Percentiles rank a stretch among this genome's conserved stretches.
Evolutionary conservation across 2,113 vertebrate species (phyloP).

Genomic region (Halcyon senegalensis): DNA sequence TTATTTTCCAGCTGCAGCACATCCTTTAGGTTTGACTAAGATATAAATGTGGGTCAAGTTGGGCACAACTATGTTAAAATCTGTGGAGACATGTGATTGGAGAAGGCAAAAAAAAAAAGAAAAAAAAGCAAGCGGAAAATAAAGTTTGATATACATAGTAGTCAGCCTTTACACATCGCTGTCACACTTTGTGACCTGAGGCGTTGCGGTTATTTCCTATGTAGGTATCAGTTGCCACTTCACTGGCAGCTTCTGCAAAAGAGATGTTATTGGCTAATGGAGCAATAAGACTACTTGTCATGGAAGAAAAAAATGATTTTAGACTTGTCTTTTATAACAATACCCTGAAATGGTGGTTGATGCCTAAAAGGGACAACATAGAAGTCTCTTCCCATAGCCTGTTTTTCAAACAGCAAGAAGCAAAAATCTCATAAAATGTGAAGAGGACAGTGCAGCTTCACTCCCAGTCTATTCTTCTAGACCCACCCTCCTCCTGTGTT

Average conservation of each 20-base stretch:
- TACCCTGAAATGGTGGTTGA: not conserved
- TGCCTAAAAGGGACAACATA: not conserved
- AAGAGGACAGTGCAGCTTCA: not conserved
- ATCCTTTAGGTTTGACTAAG: not conserved
- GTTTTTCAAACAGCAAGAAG: not conserved
- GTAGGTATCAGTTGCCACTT: conserved; percentile 22
- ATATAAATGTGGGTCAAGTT: not conserved
- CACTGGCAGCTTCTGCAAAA: not conserved
- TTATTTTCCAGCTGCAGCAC: not conserved
- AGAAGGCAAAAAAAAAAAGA: not conserved
- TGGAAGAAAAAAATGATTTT: not conserved
- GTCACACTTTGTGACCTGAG: not conserved
- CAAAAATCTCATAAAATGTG: not conserved
- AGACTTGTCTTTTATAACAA: not conserved
- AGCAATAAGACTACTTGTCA: not conserved
- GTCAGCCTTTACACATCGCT: not conserved
- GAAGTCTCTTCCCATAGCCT: not conserved
- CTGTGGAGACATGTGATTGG: not conserved
- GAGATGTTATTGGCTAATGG: conserved; percentile 17
- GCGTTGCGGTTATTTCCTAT: not conserved
- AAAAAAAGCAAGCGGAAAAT: not conserved
- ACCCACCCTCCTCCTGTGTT: not conserved
- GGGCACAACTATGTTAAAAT: not conserved
- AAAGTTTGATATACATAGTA: not conserved
- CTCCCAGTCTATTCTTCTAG: not conserved